These are phyloP conservation scores for Plagodis dolabraria DNA, from an alignment of 2,888 invertebrate genomes.

Conservation along the genomic window DNA sequence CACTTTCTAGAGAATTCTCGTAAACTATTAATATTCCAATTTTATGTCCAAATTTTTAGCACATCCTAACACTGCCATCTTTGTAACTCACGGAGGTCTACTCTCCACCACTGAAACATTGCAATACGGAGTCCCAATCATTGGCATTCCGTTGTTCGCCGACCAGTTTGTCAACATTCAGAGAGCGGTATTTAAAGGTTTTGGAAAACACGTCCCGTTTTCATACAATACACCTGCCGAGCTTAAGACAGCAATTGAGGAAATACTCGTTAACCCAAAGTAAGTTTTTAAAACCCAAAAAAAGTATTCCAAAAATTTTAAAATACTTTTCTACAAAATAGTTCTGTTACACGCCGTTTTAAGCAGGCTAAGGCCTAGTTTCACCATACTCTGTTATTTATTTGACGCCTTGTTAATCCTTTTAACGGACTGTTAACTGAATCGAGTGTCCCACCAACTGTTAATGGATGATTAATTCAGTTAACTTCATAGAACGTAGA, in stretches of 20 bases:
- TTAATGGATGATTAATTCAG: too few relatives aligned
- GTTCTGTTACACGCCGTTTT: too few relatives aligned
- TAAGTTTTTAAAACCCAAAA: slow-evolving; percentile 27
- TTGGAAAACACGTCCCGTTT: slow-evolving; percentile 46
- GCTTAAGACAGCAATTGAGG: slow-evolving; percentile 50
- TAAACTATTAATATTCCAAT: too few relatives aligned
- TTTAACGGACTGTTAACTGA: too few relatives aligned
- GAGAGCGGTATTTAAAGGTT: slow-evolving; percentile 55
- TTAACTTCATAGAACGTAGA: too few relatives aligned
- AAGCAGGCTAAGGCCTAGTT: too few relatives aligned
- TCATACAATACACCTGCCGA: slow-evolving; percentile 41
- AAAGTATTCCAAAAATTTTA: too few relatives aligned
- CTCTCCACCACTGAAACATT: slow-evolving; percentile 58
- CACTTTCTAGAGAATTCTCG: too few relatives aligned
- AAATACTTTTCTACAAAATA: too few relatives aligned
- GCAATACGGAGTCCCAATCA: slow-evolving; percentile 58
- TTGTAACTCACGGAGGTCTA: slow-evolving; percentile 60
- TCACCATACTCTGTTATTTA: too few relatives aligned
- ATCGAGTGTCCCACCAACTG: too few relatives aligned
- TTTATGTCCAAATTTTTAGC: slow-evolving; percentile 39
- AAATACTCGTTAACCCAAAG: slow-evolving; percentile 48
- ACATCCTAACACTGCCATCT: slow-evolving; percentile 54
- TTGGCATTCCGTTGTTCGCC: slow-evolving; percentile 56
- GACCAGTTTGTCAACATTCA: slow-evolving; percentile 64
- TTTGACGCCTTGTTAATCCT: too few relatives aligned